These are phyloP conservation scores for Cryptophagus acutangulus DNA, from an alignment of 2,888 invertebrate genomes.

Conservation along the genomic window DNA sequence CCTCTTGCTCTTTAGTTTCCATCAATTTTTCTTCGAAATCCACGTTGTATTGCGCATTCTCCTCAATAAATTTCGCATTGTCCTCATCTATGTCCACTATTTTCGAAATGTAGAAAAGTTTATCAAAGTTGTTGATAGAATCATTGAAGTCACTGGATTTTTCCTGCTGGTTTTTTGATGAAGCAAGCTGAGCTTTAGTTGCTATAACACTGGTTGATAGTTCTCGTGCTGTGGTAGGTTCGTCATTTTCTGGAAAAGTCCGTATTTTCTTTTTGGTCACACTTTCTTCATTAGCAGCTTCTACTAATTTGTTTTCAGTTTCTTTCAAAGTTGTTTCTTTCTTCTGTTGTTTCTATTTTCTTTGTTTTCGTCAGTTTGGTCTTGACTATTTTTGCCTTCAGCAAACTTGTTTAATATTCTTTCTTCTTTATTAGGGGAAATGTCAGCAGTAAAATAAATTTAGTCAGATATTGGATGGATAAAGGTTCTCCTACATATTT, in stretches of 20 bases:
- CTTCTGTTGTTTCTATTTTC: slow-evolving; percentile 31
- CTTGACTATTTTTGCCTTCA: slow-evolving; percentile 8
- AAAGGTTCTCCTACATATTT: too few relatives aligned
- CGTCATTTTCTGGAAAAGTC: background rate
- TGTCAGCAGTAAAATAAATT: background rate
- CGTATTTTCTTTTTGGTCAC: slow-evolving; percentile 7
- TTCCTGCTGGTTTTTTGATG: too few relatives aligned
- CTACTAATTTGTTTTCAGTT: too few relatives aligned
- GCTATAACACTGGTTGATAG: too few relatives aligned
- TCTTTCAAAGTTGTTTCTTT: too few relatives aligned
- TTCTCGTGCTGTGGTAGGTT: too few relatives aligned
- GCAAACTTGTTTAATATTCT: slow-evolving; percentile 31
- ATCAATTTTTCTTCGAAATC: background rate
- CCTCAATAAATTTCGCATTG: background rate
- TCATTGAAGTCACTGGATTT: too few relatives aligned
- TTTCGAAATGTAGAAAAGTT: background rate
- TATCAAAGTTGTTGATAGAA: too few relatives aligned
- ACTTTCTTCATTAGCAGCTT: slow-evolving; percentile 17
- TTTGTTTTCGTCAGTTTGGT: slow-evolving; percentile 12
- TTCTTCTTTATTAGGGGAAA: slow-evolving; percentile 39
- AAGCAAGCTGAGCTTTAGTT: too few relatives aligned
- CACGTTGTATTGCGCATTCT: background rate
- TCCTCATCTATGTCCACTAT: background rate
- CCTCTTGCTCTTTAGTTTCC: too few relatives aligned
- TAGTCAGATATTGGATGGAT: background rate